These are phyloP conservation scores for Antheraea pernyi DNA, from an alignment of 1,140 invertebrate genomes.

Conservation along the genomic window DNA sequence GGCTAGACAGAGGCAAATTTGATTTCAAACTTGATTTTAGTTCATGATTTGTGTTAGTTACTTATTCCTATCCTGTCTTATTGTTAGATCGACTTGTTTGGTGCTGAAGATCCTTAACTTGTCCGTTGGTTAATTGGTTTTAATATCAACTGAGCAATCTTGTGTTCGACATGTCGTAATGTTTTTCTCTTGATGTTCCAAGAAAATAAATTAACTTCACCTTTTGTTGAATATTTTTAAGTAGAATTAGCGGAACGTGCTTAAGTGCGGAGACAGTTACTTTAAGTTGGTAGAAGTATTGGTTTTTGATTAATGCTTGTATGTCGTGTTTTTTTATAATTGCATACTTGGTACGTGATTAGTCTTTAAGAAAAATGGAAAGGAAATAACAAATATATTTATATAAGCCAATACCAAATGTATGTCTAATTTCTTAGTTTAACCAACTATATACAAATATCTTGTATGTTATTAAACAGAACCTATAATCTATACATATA, in stretches of 20 bases:
- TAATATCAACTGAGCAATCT: neutral
- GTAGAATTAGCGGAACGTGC: neutral
- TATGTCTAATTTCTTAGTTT: no score
- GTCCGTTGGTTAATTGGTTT: neutral
- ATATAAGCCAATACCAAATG: no score
- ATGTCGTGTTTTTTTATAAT: no score
- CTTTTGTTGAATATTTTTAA: neutral
- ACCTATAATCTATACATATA: no score
- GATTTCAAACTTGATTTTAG: slow-evolving; percentile 12
- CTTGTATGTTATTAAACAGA: no score
- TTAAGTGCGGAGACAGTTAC: neutral
- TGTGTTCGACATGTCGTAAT: neutral
- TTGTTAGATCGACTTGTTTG: neutral
- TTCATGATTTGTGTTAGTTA: neutral
- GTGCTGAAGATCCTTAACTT: neutral
- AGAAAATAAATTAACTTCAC: neutral
- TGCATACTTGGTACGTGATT: no score
- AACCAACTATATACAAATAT: no score
- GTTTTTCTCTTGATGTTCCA: neutral
- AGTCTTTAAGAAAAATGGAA: no score
- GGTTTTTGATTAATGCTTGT: no score
- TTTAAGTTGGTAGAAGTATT: neutral
- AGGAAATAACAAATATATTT: no score
- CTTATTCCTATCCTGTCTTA: neutral
- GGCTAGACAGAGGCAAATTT: slow-evolving; percentile 11